Base-by-base conservation (phyloP, 2,797 vertebrate genomes). In the Anabacerthia variegaticeps region DNA sequence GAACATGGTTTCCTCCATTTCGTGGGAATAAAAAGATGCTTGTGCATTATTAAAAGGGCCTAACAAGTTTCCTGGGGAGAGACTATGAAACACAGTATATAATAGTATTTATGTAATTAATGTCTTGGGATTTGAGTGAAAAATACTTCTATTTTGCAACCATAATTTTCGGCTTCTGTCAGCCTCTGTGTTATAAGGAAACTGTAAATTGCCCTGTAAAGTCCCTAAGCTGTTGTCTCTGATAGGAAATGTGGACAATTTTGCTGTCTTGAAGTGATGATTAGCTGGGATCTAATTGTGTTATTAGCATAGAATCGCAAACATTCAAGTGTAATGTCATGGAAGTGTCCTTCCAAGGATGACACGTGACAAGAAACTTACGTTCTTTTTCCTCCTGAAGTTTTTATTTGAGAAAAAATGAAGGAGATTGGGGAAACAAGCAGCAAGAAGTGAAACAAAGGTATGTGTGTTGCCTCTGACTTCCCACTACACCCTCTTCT, bases 1-100 rank as follows among this genome's bases (percentile, higher is more conserved):
- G 37, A 89, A 78, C 30, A 14, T 22, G 23, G 32, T 77, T 94
- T 93, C 28, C 24, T 93, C 48, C 36, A 26, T 87, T 93, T 92
- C 58, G 56, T 63, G 62, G 68, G 54, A 88, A 81, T 85, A 79
- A 81, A 55, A 65, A 89, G 8, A 69, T 65, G 39, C 56, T 88
- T 89, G 51, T 78, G 52, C 54, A 43, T 96, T 75, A 80, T 85
- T 89, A 67, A 89, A 95, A 85, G 39, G 18, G 28, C 14, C 54
- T 91, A 92, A 83, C 27, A 85, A 83, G 75, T 71, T 81, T 94
- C 55, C 84, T 63, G 51, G 58, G 34, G 87, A 96, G 68, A 62
- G 39, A 28, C 18, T 32, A 19, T 85, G 65, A 92, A 91, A 66
- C 75, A 49, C 15, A 39, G 12, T 72, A 32, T 83, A 37, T 74